phyloP scores from a whole-genome alignment of 2,888 invertebrate genomes.

The Hypselothyrea guttata region DNA sequence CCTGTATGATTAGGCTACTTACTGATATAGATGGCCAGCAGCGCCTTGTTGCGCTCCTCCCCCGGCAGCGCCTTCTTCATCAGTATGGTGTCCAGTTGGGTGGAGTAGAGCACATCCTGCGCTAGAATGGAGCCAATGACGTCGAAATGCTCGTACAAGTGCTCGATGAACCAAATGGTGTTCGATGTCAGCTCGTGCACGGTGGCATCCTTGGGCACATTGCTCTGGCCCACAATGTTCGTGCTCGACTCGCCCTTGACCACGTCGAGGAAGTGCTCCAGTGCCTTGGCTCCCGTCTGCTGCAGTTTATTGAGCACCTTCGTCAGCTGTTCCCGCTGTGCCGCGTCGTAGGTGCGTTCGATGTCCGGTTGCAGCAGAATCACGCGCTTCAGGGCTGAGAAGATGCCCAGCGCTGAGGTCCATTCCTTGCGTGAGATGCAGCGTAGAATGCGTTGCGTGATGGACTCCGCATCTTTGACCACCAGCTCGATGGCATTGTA shows the following conservation, averaged over 20 bases:
- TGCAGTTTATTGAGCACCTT: conserved; percentile 89
- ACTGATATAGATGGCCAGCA: conserved; percentile 93
- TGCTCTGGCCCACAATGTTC: conserved; percentile 85
- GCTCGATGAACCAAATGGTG: conserved; percentile 95
- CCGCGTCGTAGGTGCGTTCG: conserved; percentile 88
- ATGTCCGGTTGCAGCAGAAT: conserved; percentile 90
- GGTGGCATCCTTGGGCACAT: conserved; percentile 95
- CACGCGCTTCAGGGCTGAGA: conserved; percentile 91
- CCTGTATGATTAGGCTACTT: conserved; percentile 76
- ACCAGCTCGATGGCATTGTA: conserved; percentile 92
- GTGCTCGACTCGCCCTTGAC: conserved; percentile 89
- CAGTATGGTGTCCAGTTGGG: conserved; percentile 83
- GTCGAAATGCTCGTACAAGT: conserved; percentile 90
- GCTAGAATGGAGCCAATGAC: conserved; percentile 87
- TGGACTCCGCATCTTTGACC: conserved; percentile 93
- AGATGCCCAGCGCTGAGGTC: conserved; percentile 90
- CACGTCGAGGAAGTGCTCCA: conserved; percentile 96
- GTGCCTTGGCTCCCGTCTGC: conserved; percentile 91
- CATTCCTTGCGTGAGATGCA: conserved; percentile 91
- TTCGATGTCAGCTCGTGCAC: conserved; percentile 98
- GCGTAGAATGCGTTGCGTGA: conserved; percentile 88
- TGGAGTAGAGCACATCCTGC: conserved; percentile 85
- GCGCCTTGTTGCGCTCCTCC: conserved; percentile 85
- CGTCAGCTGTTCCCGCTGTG: conserved; percentile 87
- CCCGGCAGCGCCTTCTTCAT: conserved; percentile 82